phyloP scores from a whole-genome alignment of 2,113 vertebrate genomes.

The Mohoua ochrocephala region DNA sequence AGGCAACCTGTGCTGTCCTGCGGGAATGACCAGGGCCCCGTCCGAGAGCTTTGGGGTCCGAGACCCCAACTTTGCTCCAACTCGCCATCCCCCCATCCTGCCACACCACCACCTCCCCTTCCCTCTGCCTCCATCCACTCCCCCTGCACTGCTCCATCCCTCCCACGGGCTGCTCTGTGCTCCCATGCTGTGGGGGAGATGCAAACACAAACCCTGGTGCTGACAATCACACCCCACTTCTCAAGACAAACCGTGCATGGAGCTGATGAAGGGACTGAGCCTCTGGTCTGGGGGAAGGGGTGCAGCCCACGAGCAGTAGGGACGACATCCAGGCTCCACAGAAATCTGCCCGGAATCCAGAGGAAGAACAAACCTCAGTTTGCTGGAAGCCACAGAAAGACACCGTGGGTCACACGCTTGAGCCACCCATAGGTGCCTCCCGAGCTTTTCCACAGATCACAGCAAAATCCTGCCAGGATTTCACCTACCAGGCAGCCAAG shows the following conservation, averaged over 20 bases:
- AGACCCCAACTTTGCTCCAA: neutral
- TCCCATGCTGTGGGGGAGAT: neutral
- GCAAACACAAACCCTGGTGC: neutral
- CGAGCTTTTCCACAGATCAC: neutral
- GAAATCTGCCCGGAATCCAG: neutral
- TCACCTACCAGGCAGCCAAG: neutral
- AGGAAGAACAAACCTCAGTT: fast-evolving
- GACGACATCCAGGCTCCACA: neutral
- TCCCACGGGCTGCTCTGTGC: neutral
- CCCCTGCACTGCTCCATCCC: neutral
- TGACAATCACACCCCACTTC: neutral
- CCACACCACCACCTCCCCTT: neutral
- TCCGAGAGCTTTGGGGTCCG: neutral
- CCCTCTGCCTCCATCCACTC: neutral
- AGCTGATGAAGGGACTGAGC: neutral
- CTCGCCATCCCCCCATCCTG: neutral
- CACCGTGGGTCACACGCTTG: neutral
- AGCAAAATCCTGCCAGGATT: neutral
- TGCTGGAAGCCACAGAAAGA: neutral
- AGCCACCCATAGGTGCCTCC: neutral
- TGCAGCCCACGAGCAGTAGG: neutral
- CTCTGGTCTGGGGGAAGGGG: neutral
- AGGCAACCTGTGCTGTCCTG: slow-evolving; percentile 53
- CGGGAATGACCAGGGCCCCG: neutral
- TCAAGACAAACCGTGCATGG: neutral